Conservation (phyloP, 2,888 invertebrate species). For the Orthosia gracilis region DNA sequence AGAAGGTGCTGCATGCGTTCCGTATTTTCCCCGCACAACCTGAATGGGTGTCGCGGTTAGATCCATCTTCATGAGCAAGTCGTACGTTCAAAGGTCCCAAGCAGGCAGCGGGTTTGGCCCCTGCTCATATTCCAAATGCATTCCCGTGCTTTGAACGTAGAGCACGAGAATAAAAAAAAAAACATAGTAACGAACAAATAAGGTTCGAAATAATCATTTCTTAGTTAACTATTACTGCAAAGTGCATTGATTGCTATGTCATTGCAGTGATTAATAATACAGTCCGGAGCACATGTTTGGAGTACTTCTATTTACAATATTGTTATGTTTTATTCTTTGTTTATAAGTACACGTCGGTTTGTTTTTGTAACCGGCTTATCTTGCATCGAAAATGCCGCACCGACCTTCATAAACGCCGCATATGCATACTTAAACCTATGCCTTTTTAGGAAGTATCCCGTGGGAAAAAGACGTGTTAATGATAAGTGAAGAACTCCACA, state of each 20-base stretch:
- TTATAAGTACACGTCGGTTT: slow-evolving; percentile 8
- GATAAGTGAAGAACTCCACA: not conserved
- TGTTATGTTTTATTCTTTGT: slow-evolving; percentile 5
- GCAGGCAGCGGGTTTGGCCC: no score
- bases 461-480: not conserved
- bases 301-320: slow-evolving; percentile 14
- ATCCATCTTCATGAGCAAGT: no score
- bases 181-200: not conserved
- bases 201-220: not conserved
- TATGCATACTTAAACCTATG: not conserved
- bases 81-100: no score
- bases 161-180: no score
- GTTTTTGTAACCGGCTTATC: not conserved
- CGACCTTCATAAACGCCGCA: not conserved
- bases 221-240: not conserved
- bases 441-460: not conserved
- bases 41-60: no score
- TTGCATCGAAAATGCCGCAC: slow-evolving; percentile 16
- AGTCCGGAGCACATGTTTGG: not conserved
- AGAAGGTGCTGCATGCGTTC: no score
- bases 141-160: no score
- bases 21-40: no score
- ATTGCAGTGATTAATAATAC: slow-evolving; percentile 26
- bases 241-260: slow-evolving; percentile 18
- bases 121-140: no score